Conservation (phyloP, 1,140 invertebrate genomes). For the Sarcophaga bullata region DNA sequence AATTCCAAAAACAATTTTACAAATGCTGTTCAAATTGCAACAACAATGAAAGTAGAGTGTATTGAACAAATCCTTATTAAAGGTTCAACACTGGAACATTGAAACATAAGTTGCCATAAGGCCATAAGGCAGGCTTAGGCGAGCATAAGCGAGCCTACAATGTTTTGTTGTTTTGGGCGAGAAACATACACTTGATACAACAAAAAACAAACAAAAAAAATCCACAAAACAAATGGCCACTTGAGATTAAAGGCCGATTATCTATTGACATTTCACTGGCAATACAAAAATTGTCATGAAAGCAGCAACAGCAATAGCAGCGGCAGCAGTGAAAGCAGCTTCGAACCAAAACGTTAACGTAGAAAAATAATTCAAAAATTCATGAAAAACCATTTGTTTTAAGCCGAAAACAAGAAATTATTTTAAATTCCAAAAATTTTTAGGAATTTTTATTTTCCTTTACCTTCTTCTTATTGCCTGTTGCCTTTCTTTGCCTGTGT, state of each 20-base stretch:
- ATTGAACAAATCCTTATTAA: too few relatives aligned
- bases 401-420: slow-evolving; percentile 19
- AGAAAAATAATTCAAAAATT: neutral
- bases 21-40: slow-evolving; percentile 13
- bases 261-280: slow-evolving; percentile 2
- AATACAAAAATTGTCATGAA: neutral
- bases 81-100: too few relatives aligned
- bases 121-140: too few relatives aligned
- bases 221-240: neutral
- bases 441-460: slow-evolving; percentile 9
- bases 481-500: neutral
- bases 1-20: slow-evolving; percentile 13
- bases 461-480: neutral
- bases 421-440: slow-evolving; percentile 37
- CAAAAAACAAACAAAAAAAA: too few relatives aligned
- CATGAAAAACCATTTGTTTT: slow-evolving; percentile 25
- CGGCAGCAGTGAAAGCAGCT: neutral
- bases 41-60: neutral
- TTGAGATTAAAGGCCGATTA: slow-evolving; percentile 21
- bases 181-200: neutral
- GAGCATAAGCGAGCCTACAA: too few relatives aligned
- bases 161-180: too few relatives aligned
- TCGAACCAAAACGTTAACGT: too few relatives aligned
- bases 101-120: too few relatives aligned
- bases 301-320: neutral